A percentile compares a stretch with the other conserved stretches of the same genome.
Conservation (phyloP, 1,140 invertebrate genomes). For the Phthorimaea operculella region DNA sequence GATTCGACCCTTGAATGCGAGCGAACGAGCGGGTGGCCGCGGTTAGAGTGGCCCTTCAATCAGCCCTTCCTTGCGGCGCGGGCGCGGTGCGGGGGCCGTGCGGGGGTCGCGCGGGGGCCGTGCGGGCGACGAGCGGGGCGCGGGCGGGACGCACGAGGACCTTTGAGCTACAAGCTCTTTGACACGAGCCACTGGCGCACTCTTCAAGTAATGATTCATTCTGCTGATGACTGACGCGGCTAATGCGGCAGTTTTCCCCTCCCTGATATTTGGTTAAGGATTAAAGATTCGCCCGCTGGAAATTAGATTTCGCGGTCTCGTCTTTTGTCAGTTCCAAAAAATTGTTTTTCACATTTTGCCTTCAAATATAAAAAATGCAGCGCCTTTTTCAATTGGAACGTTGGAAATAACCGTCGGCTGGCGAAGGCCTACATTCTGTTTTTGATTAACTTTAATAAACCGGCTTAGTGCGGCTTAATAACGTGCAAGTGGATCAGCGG, state of each 20-base stretch:
- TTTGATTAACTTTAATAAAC: conserved; percentile 24
- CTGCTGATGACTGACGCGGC: conserved; percentile 63
- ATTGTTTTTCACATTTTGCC: conserved; percentile 8
- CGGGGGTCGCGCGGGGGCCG: no score
- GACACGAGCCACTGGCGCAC: conserved; percentile 65
- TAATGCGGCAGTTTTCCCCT: conserved; percentile 54
- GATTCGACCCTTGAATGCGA: conserved; percentile 63
- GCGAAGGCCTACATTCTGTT: conserved; percentile 3
- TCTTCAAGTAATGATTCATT: conserved; percentile 68
- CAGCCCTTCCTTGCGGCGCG: conserved; percentile 58
- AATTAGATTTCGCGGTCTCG: conserved; percentile 25
- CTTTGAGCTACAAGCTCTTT: conserved; percentile 63
- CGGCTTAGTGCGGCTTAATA: conserved; percentile 18
- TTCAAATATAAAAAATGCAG: conserved; percentile 9
- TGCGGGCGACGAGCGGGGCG: conserved; percentile 11
- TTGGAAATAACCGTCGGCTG: background rate
- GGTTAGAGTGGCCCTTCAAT: conserved; percentile 66
- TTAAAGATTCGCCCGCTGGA: conserved; percentile 32
- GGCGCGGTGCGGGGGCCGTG: conserved; percentile 30
- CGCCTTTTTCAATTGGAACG: conserved; percentile 11
- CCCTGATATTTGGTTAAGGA: conserved; percentile 49
- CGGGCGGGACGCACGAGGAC: conserved; percentile 40
- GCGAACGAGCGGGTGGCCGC: conserved; percentile 63
- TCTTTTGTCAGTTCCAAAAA: conserved; percentile 19
- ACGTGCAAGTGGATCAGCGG: conserved; percentile 20